Evolutionary conservation across 2,888 invertebrate genomes (phyloP).

Genomic region (Apotomis turbidana): DNA sequence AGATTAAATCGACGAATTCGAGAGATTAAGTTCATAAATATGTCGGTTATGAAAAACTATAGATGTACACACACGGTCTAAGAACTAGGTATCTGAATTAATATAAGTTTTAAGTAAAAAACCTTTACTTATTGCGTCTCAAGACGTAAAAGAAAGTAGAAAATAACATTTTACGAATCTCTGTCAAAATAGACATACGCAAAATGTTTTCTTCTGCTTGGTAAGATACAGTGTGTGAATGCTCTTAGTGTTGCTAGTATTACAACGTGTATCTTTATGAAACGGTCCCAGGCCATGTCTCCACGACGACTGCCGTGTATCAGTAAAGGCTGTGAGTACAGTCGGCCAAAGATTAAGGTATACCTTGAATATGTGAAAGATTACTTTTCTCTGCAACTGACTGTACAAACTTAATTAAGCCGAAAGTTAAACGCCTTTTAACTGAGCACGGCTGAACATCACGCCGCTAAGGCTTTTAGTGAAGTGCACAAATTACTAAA

Average conservation of each 20-base stretch:
- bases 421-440: background rate
- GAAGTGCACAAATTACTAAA: slow-evolving; percentile 52
- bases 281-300: background rate
- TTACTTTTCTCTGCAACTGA: background rate
- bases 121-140: too few relatives aligned
- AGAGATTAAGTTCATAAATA: background rate
- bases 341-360: too few relatives aligned
- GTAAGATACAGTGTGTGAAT: background rate
- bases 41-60: too few relatives aligned
- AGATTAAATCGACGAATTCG: background rate
- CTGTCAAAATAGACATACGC: background rate
- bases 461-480: slow-evolving; percentile 41
- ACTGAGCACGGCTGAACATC: background rate
- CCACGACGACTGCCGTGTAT: slow-evolving; percentile 1
- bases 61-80: too few relatives aligned
- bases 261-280: background rate
- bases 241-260: background rate
- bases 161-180: too few relatives aligned
- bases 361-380: too few relatives aligned
- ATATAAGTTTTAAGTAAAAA: background rate
- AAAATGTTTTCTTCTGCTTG: background rate
- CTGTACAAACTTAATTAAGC: background rate
- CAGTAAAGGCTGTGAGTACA: background rate
- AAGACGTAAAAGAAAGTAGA: too few relatives aligned
- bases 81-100: background rate